Base-by-base conservation (phyloP, 2,888 invertebrate species). In the Teinopalpus imperialis region DNA sequence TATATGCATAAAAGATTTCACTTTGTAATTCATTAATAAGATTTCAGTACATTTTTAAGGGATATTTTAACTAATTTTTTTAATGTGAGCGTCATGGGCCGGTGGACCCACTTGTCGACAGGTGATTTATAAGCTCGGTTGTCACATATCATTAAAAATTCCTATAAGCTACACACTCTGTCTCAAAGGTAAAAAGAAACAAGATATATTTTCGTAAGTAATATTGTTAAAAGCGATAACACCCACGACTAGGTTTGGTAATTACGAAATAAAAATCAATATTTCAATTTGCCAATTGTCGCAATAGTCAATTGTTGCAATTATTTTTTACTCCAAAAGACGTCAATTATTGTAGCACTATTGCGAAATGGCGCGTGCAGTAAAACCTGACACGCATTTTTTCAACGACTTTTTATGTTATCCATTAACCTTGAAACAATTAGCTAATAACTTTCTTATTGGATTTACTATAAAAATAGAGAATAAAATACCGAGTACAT, bases 401-500 rank as follows among this genome's bases (percentile, higher is more conserved):
- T 74, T 69, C 61, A 57, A 54, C 51, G 46, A 63, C 57, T 74
- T 75, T 78, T 78, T 73, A 69, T 58, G 47, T 52, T 59, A 56
- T 64, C 61, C 51, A 60, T 57, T 66, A 70, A 75, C 85, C 85
- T 83, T 85, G 83, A 57, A 67, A 81, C 74, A 74, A 79, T 78
- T 81, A 69, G 43, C 59, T 42, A 49, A 50, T 55, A 47, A 57
- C 74, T 78, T 81, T 81, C 77, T 64, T 69, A 63, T 63, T 52
- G 35, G 9, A 13, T 1, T 13, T 26, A 37, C 7, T 27, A 34
- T 34, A 31, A 42, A 3, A 26, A 9, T 26, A n/a, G n/a, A n/a
- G n/a, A n/a, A n/a, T n/a, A n/a, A n/a, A n/a, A n/a, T n/a, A n/a
- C n/a, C n/a, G n/a, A n/a, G n/a, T n/a, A n/a, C n/a, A n/a, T n/a